Evolutionary conservation across 1,140 invertebrate genomes (phyloP).

Genomic region (Triops longicaudatus): DNA sequence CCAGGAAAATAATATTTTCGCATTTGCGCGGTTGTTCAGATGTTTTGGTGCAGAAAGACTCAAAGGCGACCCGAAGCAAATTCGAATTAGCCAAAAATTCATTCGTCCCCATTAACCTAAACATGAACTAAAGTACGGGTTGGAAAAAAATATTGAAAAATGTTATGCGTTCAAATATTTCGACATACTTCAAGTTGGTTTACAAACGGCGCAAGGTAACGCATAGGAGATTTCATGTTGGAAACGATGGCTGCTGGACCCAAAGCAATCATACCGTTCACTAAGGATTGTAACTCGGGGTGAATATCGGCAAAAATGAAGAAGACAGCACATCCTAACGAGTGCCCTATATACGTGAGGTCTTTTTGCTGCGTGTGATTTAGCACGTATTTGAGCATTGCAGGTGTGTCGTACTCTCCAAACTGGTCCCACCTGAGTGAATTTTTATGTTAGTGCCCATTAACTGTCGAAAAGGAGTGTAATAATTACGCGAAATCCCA

Average conservation of each 20-base stretch:
- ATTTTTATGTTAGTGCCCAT: neutral
- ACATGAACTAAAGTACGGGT: slow-evolving; percentile 19
- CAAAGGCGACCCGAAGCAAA: neutral
- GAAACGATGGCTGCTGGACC: neutral
- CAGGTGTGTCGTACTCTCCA: slow-evolving; percentile 56
- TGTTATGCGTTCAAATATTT: neutral
- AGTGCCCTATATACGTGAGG: slow-evolving; percentile 46
- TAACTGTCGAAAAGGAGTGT: neutral
- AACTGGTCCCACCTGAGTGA: slow-evolving; percentile 52
- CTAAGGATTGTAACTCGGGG: neutral
- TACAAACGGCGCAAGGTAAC: slow-evolving; percentile 21
- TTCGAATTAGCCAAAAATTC: slow-evolving; percentile 18
- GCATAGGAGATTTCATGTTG: slow-evolving; percentile 1
- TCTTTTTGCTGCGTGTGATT: slow-evolving; percentile 43
- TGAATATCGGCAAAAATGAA: neutral
- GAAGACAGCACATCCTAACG: slow-evolving; percentile 21
- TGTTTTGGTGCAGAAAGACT: slow-evolving; percentile 19
- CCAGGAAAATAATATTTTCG: slow-evolving; percentile 53
- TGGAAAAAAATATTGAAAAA: neutral
- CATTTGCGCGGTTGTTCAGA: slow-evolving; percentile 47
- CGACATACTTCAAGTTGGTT: neutral
- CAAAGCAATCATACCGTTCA: slow-evolving; percentile 16
- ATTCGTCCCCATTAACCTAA: slow-evolving; percentile 22
- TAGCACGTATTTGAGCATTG: slow-evolving; percentile 55
- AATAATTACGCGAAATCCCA: slow-evolving; percentile 58